Evolutionary conservation across 2,113 vertebrate genomes (phyloP), one percentile per base, ranked within the genome.

Genomic region (Triplophysa rosa): DNA sequence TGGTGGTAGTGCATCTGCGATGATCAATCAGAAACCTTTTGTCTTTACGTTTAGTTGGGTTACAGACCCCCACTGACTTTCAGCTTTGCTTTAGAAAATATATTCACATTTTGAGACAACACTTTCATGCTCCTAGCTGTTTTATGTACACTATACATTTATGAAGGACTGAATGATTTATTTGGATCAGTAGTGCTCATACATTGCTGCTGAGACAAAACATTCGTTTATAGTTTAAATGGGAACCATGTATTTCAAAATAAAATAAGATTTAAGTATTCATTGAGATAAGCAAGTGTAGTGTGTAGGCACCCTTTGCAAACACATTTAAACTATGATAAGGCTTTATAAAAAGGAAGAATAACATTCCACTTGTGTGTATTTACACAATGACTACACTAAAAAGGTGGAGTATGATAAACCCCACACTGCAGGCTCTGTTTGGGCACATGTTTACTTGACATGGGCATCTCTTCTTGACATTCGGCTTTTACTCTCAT

Each of bases 21-120:
- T 76, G 77, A 70, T 69, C 70, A 63, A 72, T 69, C 61, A 81
- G 37, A 78, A 85, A 81, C 37, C 84, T 47, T 47, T 79, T 69
- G 81, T 68, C 45, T 79, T 69, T 42, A 76, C 65, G 45, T 66
- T 74, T 69, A 76, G 54, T 8, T 73, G 59, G 17, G 23, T 29
- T 61, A 45, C 63, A 73, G 11, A 65, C 45, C 74, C 59, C 74
- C 45, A 63, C 17, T 47, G 23, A 74, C 23, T 74, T 29, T 47
- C 47, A 54, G 8, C 19, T 58, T 8, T 21, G n/a, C 2, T 58
- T n/a, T n/a, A 0, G 16, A 19, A 23, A 69, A 49, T 29, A 6
- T 26, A 65, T 37, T 54, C 21, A 75, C 26, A 14, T 63, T n/a
- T 10, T 29, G 59, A 5, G 45, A 19, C 19, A n/a, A n/a, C 13